Base-by-base conservation (phyloP, 2,113 vertebrate genomes). In the Onychostoma macrolepis region DNA sequence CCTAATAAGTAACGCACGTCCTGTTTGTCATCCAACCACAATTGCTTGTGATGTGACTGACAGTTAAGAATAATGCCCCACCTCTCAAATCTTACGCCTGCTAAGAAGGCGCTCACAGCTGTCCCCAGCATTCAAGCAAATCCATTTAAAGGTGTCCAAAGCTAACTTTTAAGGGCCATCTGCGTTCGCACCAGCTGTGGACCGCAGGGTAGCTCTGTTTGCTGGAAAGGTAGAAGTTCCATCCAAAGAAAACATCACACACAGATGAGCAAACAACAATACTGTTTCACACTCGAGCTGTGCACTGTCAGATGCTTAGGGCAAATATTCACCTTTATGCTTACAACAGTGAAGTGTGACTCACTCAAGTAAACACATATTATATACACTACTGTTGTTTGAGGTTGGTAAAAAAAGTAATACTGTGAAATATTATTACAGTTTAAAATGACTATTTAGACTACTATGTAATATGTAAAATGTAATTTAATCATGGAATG, bases 211-310 rank as follows among this genome's bases (percentile, higher is more conserved):
- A 71, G 38, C 50, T 84, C 69, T 84, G 83, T 82, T 72, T 74
- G 75, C 56, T 79, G 79, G 41, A 90, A 88, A 85, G 83, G 82
- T 87, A 85, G 41, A 63, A 21, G 63, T 83, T 87, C 75, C 19
- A 15, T 69, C 85, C 85, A 88, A 90, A 85, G 79, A 61, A 83
- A 89, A 89, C 86, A 89, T 38, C 61, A 67, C 33, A 80, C 65
- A 83, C 86, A 83, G 86, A 85, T 87, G 84, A 58, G 69, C 61
- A 88, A 86, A 90, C 87, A 87, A 77, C 85, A 86, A 86, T 53
- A 87, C 33, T 36, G 43, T 45, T 79, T 88, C 45, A 84, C 56
- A n/a, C 56, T 84, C 77, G 77, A 79, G 83, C 86, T 85, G 85
- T 72, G 88, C 48, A 48, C 41, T 58, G 41, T 67, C 43, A 12